Conservation (phyloP, 2,888 invertebrate species). For the Heliconius ethilla region DNA sequence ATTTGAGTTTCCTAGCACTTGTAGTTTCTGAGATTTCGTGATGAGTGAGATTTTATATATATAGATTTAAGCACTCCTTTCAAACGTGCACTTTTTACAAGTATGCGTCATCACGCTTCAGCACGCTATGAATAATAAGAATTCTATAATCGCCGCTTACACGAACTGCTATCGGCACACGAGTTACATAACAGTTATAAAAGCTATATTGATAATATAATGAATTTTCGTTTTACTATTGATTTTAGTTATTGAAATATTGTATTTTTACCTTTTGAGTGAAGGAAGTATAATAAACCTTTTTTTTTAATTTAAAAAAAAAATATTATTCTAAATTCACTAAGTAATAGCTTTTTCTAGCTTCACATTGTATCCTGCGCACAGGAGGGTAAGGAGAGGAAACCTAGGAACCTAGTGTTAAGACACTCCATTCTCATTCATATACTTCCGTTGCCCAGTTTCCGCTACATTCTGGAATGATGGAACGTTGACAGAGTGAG, state of each 20-base stretch:
- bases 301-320: no score
- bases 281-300: neutral
- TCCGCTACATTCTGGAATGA: no score
- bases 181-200: neutral
- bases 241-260: neutral
- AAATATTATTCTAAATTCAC: neutral
- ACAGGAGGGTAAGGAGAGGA: no score
- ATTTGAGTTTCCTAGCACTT: no score
- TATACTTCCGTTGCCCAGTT: no score
- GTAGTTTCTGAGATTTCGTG: no score
- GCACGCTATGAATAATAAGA: conserved; percentile 23
- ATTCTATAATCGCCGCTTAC: conserved; percentile 18
- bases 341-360: no score
- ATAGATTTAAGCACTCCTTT: conserved; percentile 12
- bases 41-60: conserved; percentile 1
- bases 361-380: no score
- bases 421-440: no score
- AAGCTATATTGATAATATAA: neutral
- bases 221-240: neutral
- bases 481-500: no score
- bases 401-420: no score
- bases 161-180: neutral
- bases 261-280: neutral
- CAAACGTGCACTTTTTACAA: conserved; percentile 27
- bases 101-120: conserved; percentile 30